These are phyloP conservation scores for Elanoides forficatus DNA, from an alignment of 2,113 vertebrate genomes.

Conservation along the genomic window DNA sequence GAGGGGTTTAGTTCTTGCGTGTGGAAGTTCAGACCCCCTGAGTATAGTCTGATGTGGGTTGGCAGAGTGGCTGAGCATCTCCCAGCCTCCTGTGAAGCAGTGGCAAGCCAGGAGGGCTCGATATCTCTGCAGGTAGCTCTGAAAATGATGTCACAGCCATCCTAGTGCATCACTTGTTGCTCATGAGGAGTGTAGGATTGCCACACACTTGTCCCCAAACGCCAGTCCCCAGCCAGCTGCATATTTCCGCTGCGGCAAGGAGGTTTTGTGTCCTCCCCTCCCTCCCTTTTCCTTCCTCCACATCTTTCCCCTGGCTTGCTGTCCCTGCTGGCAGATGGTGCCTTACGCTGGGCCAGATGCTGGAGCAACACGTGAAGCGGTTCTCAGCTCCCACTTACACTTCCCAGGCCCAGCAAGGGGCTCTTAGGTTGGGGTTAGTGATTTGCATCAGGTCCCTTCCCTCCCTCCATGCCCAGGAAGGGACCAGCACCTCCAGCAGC, in stretches of 20 bases:
- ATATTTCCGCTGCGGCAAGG: background rate
- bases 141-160: background rate
- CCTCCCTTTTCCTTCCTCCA: background rate
- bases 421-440: background rate
- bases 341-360: background rate
- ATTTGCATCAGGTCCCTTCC: background rate
- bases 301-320: background rate
- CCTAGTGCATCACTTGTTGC: background rate
- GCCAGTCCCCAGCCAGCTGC: background rate
- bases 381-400: background rate
- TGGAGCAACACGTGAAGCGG: background rate
- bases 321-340: background rate
- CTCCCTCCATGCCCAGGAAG: background rate
- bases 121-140: background rate
- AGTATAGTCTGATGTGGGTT: background rate
- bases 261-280: background rate
- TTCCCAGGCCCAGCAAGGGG: background rate
- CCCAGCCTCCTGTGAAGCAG: background rate
- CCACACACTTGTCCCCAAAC: background rate
- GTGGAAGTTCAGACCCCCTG: background rate
- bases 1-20: fast-evolving
- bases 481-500: background rate
- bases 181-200: background rate
- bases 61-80: background rate
- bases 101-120: background rate